phyloP scores from a whole-genome alignment of 2,797 vertebrate genomes.

The Chelon labrosus region DNA sequence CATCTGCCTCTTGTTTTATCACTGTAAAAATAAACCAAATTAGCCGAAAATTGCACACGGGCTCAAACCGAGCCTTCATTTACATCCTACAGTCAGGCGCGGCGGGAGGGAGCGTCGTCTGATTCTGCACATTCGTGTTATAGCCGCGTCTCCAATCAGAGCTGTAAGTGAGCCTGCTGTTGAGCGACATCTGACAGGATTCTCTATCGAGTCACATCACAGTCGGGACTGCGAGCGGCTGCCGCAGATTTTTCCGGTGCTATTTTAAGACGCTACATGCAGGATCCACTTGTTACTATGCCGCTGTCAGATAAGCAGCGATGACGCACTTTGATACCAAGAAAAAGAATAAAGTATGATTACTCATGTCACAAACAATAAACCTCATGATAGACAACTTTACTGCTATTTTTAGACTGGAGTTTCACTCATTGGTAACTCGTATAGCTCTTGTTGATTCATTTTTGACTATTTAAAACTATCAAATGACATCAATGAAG shows the following conservation, averaged over 20 bases:
- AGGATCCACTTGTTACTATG: constrained; percentile 30
- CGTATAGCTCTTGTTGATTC: too few species aligned
- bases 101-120: not conserved
- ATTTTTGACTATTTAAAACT: not conserved
- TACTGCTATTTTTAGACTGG: constrained; percentile 5
- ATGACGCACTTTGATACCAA: constrained; percentile 51
- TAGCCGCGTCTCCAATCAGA: constrained; percentile 66
- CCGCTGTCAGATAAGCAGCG: constrained; percentile 37
- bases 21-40: constrained; percentile 28
- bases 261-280: constrained; percentile 67
- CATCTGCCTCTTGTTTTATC: constrained; percentile 27
- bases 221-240: constrained; percentile 28
- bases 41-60: constrained; percentile 20
- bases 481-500: not conserved
- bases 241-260: constrained; percentile 27
- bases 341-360: constrained; percentile 16
- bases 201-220: constrained; percentile 38
- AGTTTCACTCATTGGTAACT: not conserved
- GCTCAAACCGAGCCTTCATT: constrained; percentile 53
- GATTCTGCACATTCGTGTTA: constrained; percentile 25
- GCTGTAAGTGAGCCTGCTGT: constrained; percentile 52
- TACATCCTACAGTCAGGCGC: constrained; percentile 58
- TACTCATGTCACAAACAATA: constrained; percentile 47
- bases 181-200: constrained; percentile 59
- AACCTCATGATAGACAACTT: constrained; percentile 28